Evolutionary conservation across 2,113 vertebrate species (phyloP).

Genomic region (Oriolus oriolus): DNA sequence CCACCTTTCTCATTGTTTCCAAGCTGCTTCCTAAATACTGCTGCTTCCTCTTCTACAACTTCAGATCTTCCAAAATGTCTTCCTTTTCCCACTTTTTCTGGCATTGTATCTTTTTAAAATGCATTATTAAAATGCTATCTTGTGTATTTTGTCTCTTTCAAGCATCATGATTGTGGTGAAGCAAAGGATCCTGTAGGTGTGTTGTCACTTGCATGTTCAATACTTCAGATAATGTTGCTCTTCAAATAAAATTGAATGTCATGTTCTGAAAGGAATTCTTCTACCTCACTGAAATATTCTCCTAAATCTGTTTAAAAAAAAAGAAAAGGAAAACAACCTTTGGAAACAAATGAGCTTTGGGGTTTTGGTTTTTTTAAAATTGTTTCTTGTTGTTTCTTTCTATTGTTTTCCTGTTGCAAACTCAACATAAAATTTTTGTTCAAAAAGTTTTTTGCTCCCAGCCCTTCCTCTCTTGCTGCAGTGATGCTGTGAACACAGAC

Average conservation of each 20-base stretch:
- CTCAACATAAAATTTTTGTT: not conserved
- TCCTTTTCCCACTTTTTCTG: not conserved
- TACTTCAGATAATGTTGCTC: not conserved
- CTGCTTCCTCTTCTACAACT: not conserved
- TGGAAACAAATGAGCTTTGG: not conserved
- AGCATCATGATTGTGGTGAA: not conserved
- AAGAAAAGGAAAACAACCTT: not conserved
- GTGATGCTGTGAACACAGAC: not conserved
- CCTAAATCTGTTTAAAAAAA: not conserved
- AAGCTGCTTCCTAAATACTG: not conserved
- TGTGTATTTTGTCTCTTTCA: not conserved
- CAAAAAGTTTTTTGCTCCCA: not conserved
- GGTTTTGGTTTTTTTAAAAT: rapidly evolving
- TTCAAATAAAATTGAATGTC: conserved; percentile 14
- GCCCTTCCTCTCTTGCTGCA: not conserved
- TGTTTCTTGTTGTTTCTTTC: not conserved
- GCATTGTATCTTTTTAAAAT: not conserved
- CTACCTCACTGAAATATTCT: conserved; percentile 28
- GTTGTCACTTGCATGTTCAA: not conserved
- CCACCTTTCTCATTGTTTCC: not conserved
- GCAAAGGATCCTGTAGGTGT: not conserved
- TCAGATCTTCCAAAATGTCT: not conserved
- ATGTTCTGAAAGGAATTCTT: not conserved
- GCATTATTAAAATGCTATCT: not conserved
- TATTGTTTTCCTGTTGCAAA: not conserved